Evolutionary conservation across 2,797 vertebrate species (phyloP).

Genomic region (Leuciscus waleckii): DNA sequence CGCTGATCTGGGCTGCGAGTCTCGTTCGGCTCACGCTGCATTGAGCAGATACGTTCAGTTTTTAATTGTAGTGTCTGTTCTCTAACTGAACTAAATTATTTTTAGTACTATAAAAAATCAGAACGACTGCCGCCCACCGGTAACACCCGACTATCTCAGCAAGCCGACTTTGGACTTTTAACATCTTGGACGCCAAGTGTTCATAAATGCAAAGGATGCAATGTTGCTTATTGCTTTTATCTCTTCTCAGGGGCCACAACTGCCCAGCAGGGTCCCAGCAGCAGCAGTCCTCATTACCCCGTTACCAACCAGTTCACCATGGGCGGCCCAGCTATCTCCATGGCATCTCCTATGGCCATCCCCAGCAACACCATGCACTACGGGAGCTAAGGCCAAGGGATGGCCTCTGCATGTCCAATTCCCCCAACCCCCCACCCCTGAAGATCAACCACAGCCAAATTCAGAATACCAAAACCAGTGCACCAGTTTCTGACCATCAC

Average conservation of each 20-base stretch:
- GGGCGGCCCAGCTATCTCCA: conserved; percentile 93
- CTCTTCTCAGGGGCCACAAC: conserved; percentile 83
- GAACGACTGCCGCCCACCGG: too few relatives aligned
- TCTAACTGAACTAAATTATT: too few relatives aligned
- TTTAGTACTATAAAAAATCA: too few relatives aligned
- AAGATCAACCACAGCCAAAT: conserved; percentile 75
- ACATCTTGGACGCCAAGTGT: background rate
- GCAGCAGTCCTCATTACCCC: conserved; percentile 84
- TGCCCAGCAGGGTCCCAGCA: conserved; percentile 81
- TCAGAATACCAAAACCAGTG: conserved; percentile 78
- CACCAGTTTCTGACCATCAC: conserved; percentile 66
- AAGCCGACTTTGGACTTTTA: background rate
- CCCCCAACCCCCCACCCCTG: conserved; percentile 36
- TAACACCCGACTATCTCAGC: too few relatives aligned
- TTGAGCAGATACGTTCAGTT: too few relatives aligned
- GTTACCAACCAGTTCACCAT: conserved; percentile 96
- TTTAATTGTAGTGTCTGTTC: too few relatives aligned
- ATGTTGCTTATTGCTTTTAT: background rate
- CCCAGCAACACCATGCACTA: conserved; percentile 98
- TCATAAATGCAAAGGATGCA: background rate
- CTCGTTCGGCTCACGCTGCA: too few relatives aligned
- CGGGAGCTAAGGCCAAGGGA: conserved; percentile 83
- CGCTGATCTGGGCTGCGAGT: too few relatives aligned
- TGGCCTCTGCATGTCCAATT: conserved; percentile 70
- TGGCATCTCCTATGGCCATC: conserved; percentile 96